Evolutionary conservation across 2,797 vertebrate species (phyloP).

Genomic region (Todus mexicanus): DNA sequence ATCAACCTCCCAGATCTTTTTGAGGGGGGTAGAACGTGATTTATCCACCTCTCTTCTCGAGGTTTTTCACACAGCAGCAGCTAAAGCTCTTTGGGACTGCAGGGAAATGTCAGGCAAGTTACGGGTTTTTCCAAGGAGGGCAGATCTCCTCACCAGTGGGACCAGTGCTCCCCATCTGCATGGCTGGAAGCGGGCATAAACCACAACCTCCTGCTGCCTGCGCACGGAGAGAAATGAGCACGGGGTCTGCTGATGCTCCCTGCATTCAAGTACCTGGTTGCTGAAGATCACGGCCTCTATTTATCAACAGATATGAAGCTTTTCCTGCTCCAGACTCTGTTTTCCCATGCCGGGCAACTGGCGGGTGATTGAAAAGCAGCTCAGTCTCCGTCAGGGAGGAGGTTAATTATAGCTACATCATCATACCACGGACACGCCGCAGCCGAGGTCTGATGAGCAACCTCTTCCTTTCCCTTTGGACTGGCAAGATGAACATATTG

Average conservation of each 20-base stretch:
- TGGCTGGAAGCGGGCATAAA: not conserved
- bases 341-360: not conserved
- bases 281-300: not conserved
- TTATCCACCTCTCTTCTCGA: not conserved
- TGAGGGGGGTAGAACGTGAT: fast-evolving
- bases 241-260: not conserved
- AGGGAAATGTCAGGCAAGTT: not conserved
- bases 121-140: not conserved
- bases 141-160: not conserved
- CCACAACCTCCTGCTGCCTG: not conserved
- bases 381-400: not conserved
- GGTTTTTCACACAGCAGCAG: not conserved
- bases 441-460: slow-evolving; percentile 17
- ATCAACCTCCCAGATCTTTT: not conserved
- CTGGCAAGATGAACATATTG: not conserved
- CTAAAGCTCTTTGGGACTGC: not conserved
- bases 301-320: not conserved
- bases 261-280: not conserved
- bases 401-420: slow-evolving; percentile 28
- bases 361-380: not conserved
- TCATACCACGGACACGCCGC: not conserved
- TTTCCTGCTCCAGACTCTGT: not conserved
- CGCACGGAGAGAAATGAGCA: fast-evolving
- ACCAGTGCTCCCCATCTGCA: not conserved
- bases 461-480: slow-evolving; percentile 20